Evolutionary conservation across 2,797 vertebrate genomes (phyloP).

Genomic region (Hippopotamyrus pictus): DNA sequence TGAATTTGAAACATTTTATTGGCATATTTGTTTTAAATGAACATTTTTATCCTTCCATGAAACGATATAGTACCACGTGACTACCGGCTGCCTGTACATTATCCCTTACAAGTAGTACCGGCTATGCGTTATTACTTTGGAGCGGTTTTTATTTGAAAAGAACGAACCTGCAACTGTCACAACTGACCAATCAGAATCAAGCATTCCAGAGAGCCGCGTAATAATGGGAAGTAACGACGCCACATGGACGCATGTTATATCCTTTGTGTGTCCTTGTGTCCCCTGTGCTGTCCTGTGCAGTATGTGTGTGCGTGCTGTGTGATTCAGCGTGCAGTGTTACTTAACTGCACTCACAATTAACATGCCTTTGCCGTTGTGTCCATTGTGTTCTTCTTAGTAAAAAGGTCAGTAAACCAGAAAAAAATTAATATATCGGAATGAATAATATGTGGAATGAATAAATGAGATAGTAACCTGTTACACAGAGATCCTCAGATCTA

Average conservation of each 20-base stretch:
- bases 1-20: too few relatives aligned
- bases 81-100: too few relatives aligned
- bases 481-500: neutral
- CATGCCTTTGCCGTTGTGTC: neutral
- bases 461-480: neutral
- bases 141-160: too few relatives aligned
- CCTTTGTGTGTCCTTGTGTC: neutral
- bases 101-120: too few relatives aligned
- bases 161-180: too few relatives aligned
- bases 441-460: neutral
- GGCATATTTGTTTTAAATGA: too few relatives aligned
- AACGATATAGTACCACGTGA: too few relatives aligned
- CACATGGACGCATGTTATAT: neutral
- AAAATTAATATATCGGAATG: neutral
- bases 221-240: neutral
- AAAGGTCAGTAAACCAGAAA: neutral
- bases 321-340: neutral
- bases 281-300: neutral
- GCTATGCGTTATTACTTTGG: too few relatives aligned
- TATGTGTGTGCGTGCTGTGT: neutral
- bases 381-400: neutral
- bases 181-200: too few relatives aligned
- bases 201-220: too few relatives aligned
- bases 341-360: neutral
- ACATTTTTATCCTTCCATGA: too few relatives aligned